Base-by-base conservation (phyloP, 1,140 invertebrate genomes). In the Ephestia elutella region DNA sequence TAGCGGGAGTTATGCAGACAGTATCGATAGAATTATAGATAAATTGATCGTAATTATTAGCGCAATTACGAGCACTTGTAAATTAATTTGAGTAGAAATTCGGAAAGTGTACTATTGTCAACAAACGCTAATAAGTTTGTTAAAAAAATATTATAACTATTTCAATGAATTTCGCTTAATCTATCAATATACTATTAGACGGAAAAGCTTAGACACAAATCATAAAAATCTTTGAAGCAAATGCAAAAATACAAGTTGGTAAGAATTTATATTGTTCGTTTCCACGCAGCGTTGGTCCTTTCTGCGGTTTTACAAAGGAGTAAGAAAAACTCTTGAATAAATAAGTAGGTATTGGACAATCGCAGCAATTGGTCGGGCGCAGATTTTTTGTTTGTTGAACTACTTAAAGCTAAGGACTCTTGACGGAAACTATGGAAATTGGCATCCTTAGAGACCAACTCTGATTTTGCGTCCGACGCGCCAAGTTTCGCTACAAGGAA, bases 301-400 rank as follows among this genome's bases (percentile, higher is more conserved):
- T 44, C 38, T 15, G n/a, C 38, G 13, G 13, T 44, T 44, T 44
- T 8, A 44, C 38, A 44, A 44, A 44, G 7, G 38, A 28, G 51
- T 10, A 32, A 32, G 13, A 56, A 35, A 44, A 49, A 56, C 35
- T 49, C 17, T 18, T 56, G 54, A 56, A 56, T 56, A 35, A 56
- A 49, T 25, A 56, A 56, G 54, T 56, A 20, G 54, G 18, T 35
- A 56, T 56, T 38, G 50, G 54, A 56, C 54, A 56, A 56, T 18
- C 35, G 20, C 19, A 44, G 19, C 54, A 49, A 56, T 56, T 49
- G 54, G 35, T 38, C 38, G 54, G 54, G 19, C 20, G 48, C 54
- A 56, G 35, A 56, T 56, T 56, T 56, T 38, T 35, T 56, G 56
- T 51, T 58, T 53, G 56, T 58, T 18, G 48, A 50, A 18, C 13